Conservation (phyloP, 2,113 vertebrate genomes). For the Myxocyprinus asiaticus region DNA sequence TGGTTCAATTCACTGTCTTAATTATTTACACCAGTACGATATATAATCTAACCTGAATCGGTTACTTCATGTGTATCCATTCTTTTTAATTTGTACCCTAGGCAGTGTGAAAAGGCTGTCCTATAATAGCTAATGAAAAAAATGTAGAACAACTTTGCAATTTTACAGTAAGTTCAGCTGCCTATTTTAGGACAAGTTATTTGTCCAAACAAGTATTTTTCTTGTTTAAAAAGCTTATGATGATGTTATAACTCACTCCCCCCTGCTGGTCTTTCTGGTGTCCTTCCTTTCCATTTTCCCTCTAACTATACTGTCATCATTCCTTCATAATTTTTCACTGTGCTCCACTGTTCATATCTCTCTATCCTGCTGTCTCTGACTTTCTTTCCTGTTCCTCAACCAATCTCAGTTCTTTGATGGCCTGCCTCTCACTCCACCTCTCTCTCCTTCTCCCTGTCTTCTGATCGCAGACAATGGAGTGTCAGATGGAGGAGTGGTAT, state of each 20-base stretch:
- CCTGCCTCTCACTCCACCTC: not conserved
- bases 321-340: not conserved
- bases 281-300: constrained; percentile 31
- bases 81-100: not conserved
- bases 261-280: constrained; percentile 1
- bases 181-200: too few relatives aligned
- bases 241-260: constrained; percentile 37
- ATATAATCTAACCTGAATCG: not conserved
- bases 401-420: not conserved
- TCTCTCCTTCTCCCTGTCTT: constrained; percentile 11
- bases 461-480: constrained; percentile 82
- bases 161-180: not conserved
- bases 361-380: constrained; percentile 8
- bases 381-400: not conserved
- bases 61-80: not conserved
- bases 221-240: constrained; percentile 36
- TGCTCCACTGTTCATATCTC: constrained; percentile 10
- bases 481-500: constrained; percentile 89
- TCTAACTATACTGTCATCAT: not conserved
- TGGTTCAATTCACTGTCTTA: not conserved
- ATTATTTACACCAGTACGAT: too few relatives aligned
- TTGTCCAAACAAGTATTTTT: not conserved
- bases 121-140: not conserved
- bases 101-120: too few relatives aligned
- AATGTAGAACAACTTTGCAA: not conserved